Base-by-base conservation (phyloP, 1,140 invertebrate species). In the Microplitis mediator region DNA sequence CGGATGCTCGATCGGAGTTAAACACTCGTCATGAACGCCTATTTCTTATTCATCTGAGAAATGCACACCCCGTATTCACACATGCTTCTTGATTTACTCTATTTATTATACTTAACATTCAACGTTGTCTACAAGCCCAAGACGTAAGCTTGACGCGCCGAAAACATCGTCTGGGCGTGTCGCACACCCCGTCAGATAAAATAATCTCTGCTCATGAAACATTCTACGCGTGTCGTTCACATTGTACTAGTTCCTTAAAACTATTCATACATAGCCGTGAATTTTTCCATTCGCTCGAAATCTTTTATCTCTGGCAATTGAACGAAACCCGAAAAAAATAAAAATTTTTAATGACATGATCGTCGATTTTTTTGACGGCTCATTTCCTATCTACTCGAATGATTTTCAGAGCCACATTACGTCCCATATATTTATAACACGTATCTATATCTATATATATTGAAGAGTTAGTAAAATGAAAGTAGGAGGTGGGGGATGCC, bases 111-210 rank as follows among this genome's bases (percentile, higher is more conserved):
- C 8, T 23, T 58, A 23, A 16, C 23, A 23, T 58, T 58, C 16
- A 23, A 16, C 23, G 16, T 9, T 58, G 23, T n/a, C 23, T 58
- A 11, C 56, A 34, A 58, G 23, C 23, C 14, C 39, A 9, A 34
- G 56, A 58, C 56, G 56, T n/a, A 58, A 58, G 56, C 31, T 58
- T 31, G 56, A 58, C 56, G 56, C 16, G 56, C 56, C 9, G 56
- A 58, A 45, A 58, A 58, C 56, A 58, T 58, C 56, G 56, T 58
- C 56, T 58, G 56, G 56, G 56, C 56, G 56, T 58, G 56, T 58
- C 56, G 4, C 16, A 58, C 16, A 45, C 39, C 39, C 39, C 39
- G 56, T 54, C 14, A 6, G 56, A 58, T 16, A 58, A 58, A 58
- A 58, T 58, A 58, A 58, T 58, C 56, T 9, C 56, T 9, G 16